These are phyloP conservation scores for Perodicticus potto DNA, from an alignment of 2,797 vertebrate genomes.

Conservation along the genomic window DNA sequence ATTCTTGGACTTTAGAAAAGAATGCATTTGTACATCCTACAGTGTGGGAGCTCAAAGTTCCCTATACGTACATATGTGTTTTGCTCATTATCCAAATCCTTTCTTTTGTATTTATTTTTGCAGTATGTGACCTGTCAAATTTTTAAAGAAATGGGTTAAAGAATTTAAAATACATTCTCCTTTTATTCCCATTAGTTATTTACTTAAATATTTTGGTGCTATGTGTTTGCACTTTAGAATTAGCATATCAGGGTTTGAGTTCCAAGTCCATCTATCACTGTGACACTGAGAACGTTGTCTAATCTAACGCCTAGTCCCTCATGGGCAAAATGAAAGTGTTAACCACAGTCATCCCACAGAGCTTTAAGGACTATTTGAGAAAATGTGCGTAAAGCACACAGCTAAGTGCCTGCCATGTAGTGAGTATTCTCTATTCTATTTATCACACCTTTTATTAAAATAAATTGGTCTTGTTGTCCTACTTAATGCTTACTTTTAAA, in stretches of 20 bases:
- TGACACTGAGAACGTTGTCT: neutral
- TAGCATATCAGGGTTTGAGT: neutral
- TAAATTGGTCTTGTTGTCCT: slow-evolving; percentile 19
- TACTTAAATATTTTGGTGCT: slow-evolving; percentile 2
- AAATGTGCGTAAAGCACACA: neutral
- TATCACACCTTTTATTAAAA: neutral
- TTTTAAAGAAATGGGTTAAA: neutral
- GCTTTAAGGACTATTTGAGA: slow-evolving; percentile 2
- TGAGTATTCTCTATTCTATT: neutral
- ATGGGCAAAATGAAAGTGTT: neutral
- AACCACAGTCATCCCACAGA: neutral
- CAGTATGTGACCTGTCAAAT: neutral
- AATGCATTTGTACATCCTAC: neutral
- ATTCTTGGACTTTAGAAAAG: slow-evolving; percentile 11
- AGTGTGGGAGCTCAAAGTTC: neutral
- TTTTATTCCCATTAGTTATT: neutral
- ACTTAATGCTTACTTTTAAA: slow-evolving; percentile 22
- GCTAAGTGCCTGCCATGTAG: neutral
- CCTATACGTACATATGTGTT: neutral
- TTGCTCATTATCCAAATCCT: neutral
- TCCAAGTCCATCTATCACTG: neutral
- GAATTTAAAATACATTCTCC: neutral
- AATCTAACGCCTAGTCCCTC: neutral
- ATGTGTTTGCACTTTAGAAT: neutral
- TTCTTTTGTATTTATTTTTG: slow-evolving; percentile 4